Evolutionary conservation across 2,113 vertebrate species (phyloP).

Genomic region (Daphoenositta chrysoptera): DNA sequence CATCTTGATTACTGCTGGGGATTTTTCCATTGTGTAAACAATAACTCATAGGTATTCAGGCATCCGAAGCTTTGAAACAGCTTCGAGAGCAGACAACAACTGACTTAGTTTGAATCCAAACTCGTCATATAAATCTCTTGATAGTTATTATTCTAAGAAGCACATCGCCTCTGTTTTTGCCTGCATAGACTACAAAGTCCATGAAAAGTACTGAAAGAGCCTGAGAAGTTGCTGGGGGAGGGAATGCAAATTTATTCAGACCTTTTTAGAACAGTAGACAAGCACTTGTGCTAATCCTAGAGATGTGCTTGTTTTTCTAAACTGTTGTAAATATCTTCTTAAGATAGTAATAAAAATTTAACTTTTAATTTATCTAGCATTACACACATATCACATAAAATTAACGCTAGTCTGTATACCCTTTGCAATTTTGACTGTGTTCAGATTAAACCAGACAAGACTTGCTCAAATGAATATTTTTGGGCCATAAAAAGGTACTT

Average conservation of each 20-base stretch:
- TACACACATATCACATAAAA: background rate
- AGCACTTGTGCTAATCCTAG: background rate
- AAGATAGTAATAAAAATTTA: background rate
- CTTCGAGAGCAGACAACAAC: slow-evolving; percentile 14
- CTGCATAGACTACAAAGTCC: background rate
- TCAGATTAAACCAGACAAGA: background rate
- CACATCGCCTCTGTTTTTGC: background rate
- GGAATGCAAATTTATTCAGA: background rate
- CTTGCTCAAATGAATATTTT: background rate
- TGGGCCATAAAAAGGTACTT: background rate
- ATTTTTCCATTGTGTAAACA: slow-evolving; percentile 4
- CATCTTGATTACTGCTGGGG: background rate
- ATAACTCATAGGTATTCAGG: background rate
- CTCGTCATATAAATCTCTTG: background rate
- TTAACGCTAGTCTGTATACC: background rate
- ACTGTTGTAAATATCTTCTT: background rate
- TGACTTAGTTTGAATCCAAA: background rate
- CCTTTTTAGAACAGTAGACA: background rate
- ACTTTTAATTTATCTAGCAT: background rate
- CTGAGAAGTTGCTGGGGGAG: background rate
- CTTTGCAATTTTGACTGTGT: background rate
- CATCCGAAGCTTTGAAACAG: slow-evolving; percentile 11
- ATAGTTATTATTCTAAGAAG: slow-evolving; percentile 40
- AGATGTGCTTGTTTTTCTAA: background rate
- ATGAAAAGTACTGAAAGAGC: background rate